Evolutionary conservation across 2,797 vertebrate species (phyloP), one percentile per base, ranked within the genome.

Genomic region (Glyptemys insculpta): DNA sequence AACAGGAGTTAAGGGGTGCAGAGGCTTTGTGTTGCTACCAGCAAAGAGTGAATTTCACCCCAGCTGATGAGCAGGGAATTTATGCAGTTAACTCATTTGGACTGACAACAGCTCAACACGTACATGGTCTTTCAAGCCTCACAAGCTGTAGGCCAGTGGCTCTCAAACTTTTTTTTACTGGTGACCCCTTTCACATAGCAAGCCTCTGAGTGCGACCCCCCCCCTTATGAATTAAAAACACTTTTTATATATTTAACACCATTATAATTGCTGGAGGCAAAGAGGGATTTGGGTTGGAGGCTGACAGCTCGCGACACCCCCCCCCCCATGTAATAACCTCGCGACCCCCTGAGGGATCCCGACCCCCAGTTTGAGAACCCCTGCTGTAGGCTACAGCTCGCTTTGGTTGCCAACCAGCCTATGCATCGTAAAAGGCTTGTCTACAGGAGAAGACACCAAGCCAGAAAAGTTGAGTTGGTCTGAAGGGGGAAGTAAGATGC

Each of bases 1-100:
- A 85, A 29, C 74, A 53, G 0, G 0, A 95, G 18, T 44, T 50
- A 86, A 76, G 41, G 1, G 2, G 86, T n/a, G 82, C 74, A 87
- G 74, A 84, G 82, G 34, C 41, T 54, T 79, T 57, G 9, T 8
- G 1, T 83, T 88, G 41, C 8, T 84, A 1, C 0, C 3, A 34
- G 34, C 4, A 4, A 34, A 87, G 54, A 56, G 50, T 87, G 44
- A 23, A 83, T 86, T 96, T 96, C 88, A 92, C 90, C n/a, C 49
- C 19, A 12, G 12, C 41, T 16, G 27, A 49, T 78, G 15, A 78
- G 74, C 44, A 29, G 27, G 29, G 44, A 78, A 78, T 49, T 49
- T 78, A 47, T 49, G 41, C 74, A 49, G 7, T 47, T 78, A 29
- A 78, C 41, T 49, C 72, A 34, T 1, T 81, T 81, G 29, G 53